phyloP scores from a whole-genome alignment of 2,797 vertebrate genomes.

The Pseudocheirus occidentalis region DNA sequence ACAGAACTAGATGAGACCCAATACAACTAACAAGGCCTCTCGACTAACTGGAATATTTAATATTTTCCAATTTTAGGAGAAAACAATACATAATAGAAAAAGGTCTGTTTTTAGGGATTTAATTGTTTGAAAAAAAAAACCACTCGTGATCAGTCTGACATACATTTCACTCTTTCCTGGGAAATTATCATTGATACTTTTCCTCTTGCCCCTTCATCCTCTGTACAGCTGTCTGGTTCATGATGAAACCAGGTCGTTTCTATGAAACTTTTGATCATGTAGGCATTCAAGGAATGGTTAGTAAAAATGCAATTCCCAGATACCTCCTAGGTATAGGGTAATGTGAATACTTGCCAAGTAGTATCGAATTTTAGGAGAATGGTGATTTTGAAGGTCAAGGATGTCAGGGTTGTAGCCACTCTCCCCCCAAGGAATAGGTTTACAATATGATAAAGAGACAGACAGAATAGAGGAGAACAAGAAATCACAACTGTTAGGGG shows the following conservation, averaged over 20 bases:
- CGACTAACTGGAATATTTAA: not conserved
- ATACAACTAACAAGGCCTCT: not conserved
- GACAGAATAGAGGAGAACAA: not conserved
- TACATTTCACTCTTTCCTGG: not conserved
- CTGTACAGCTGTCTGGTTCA: not conserved
- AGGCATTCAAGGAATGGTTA: not conserved
- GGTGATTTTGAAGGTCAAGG: not conserved
- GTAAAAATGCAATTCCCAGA: not conserved
- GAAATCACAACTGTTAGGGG: not conserved
- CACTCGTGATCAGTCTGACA: not conserved
- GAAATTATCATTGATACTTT: not conserved
- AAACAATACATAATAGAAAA: not conserved
- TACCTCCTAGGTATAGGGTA: not conserved
- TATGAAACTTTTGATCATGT: not conserved
- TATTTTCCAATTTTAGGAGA: not conserved
- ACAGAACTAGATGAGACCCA: not conserved
- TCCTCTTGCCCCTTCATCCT: not conserved
- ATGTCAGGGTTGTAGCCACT: not conserved
- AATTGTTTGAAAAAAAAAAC: not conserved
- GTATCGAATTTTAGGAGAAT: not conserved
- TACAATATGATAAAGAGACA: not conserved
- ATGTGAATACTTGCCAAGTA: not conserved
- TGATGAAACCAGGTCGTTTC: not conserved
- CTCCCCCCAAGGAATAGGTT: not conserved
- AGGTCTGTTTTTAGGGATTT: not conserved